Conservation (phyloP, 2,113 vertebrate genomes). For the Triplophysa siluroides region DNA sequence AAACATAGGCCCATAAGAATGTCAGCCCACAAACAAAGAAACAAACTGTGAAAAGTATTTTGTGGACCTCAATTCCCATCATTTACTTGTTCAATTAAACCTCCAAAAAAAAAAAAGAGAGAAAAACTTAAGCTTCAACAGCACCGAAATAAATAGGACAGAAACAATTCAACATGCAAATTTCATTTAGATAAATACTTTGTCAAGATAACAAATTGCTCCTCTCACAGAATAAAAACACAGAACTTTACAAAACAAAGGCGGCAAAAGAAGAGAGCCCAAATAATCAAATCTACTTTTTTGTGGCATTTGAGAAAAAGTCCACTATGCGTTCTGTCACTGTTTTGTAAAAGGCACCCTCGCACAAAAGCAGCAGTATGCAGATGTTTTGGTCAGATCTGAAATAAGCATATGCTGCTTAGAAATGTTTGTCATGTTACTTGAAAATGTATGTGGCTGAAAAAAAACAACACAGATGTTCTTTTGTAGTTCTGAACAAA, state of each 20-base stretch:
- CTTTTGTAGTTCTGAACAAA: background rate
- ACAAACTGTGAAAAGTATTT: background rate
- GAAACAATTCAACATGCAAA: background rate
- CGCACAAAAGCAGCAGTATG: background rate
- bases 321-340: no score
- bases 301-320: no score
- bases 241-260: no score
- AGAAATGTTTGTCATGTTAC: background rate
- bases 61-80: background rate
- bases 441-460: background rate
- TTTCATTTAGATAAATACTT: no score
- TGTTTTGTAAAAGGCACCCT: no score
- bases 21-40: background rate
- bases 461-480: conserved; percentile 10
- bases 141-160: background rate
- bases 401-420: background rate
- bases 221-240: no score
- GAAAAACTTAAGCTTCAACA: no score
- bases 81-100: background rate
- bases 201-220: background rate
- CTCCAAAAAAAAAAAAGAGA: background rate
- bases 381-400: background rate
- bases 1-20: background rate
- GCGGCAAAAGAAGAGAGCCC: no score
- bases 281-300: no score